These are phyloP conservation scores for Astropecten irregularis DNA, from an alignment of 53 echinoderm and acorn worm genomes.

Conservation along the genomic window DNA sequence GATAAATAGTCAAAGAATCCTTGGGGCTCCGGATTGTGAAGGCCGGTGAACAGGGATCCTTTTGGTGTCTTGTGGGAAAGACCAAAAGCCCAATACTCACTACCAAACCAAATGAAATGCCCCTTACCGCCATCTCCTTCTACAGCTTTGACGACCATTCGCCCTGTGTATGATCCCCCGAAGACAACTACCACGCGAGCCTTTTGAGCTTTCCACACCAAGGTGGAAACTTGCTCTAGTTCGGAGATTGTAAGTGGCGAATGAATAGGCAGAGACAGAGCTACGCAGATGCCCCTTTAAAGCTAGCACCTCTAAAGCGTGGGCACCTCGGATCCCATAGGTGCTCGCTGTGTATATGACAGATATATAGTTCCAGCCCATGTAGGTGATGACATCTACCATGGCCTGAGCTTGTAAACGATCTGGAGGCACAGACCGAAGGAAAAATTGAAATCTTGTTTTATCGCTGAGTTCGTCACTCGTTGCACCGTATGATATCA, in stretches of 20 bases:
- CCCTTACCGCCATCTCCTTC: neutral
- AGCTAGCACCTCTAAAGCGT: neutral
- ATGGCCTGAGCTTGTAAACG: constrained; percentile 27
- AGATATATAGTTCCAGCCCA: constrained; percentile 31
- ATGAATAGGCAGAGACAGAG: neutral
- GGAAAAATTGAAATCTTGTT: constrained; percentile 18
- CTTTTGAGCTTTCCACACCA: neutral
- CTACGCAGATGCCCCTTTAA: constrained; percentile 11
- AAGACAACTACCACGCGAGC: constrained; percentile 20
- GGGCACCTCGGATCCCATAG: constrained; percentile 18
- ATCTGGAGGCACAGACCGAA: constrained; percentile 38
- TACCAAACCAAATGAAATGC: neutral
- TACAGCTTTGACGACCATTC: neutral
- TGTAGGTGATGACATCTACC: constrained; percentile 6
- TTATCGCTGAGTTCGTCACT: constrained; percentile 42
- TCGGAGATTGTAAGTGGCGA: neutral
- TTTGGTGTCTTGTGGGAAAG: neutral
- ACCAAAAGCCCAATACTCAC: neutral
- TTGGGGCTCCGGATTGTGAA: too few species aligned
- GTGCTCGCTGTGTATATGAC: constrained; percentile 8
- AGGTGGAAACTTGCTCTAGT: neutral
- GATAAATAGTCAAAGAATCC: neutral
- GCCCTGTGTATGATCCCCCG: neutral
- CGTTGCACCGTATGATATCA: constrained; percentile 12
- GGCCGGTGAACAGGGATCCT: neutral